Evolutionary conservation across 1,140 invertebrate genomes (phyloP), one percentile per base, ranked within the genome.

Genomic region (Lepidostoma basale): DNA sequence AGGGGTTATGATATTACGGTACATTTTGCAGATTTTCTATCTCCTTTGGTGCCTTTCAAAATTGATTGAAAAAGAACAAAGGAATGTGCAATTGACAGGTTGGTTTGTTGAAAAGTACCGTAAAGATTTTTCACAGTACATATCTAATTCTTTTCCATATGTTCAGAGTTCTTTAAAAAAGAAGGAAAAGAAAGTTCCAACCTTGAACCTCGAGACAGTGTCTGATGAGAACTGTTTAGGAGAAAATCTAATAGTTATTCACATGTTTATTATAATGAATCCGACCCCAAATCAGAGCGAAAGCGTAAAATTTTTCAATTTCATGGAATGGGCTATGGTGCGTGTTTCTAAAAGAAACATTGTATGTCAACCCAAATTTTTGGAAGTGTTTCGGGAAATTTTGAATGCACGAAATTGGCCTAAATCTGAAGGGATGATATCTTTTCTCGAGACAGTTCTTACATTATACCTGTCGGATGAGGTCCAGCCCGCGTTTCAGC

Each of bases 91-190:
- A 39, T 74, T 84, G 16, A 74, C 78, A 60, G 71, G 64, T 12
- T 80, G 81, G 73, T 85, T 89, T 71, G 78, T 78, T 6, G 75
- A 77, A 42, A 85, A 84, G 59, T 88, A 85, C 73, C 75, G 83
- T 0, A 69, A 74, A 10, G 67, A 68, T 33, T 88, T 87, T 73
- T 75, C 76, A 2, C 80, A 79, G 72, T 82, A 82, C 77, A 83
- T 86, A 60, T 75, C 85, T 5, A 74, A 73, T n/a, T 76, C 78
- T 25, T 87, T 88, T 74, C 87, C 87, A 2, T 88, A 86, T 74
- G 75, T 76, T 18, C 72, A 77, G 76, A 60, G 65, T 26, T 3
- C 33, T 16, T 5, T 16, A 22, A 12, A 64, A 60, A 65, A 54
- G 47, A 52, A 59, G 26, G 56, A 67, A 62, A 75, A 77, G 26